Conservation (phyloP, 2,888 invertebrate genomes). For the Drosophila stalkeri region DNA sequence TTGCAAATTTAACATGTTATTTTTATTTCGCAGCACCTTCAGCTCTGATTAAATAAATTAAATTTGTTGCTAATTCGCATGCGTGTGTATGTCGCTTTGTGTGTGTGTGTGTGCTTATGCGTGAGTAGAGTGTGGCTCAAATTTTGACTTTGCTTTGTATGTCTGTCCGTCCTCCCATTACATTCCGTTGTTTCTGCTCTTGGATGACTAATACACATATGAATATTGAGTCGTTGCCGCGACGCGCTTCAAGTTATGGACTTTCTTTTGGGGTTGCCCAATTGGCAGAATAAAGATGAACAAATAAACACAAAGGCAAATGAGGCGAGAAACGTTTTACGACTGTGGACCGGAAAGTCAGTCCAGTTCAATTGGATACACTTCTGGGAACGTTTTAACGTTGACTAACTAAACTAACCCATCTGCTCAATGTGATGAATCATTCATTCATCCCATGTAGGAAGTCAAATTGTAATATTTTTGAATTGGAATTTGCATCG, state of each 20-base stretch:
- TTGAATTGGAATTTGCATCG: conserved; percentile 38
- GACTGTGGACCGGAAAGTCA: conserved; percentile 60
- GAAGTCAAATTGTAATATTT: conserved; percentile 28
- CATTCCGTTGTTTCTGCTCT: conserved; percentile 21
- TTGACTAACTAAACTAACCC: conserved; percentile 35
- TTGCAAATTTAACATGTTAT: conserved; percentile 31
- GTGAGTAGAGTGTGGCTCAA: conserved; percentile 27
- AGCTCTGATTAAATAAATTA: conserved; percentile 50
- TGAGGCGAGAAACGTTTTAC: conserved; percentile 24
- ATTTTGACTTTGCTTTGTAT: conserved; percentile 47
- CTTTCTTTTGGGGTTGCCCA: conserved; percentile 61
- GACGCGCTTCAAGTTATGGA: conserved; percentile 32
- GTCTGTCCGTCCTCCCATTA: conserved; percentile 20
- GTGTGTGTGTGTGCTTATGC: background rate
- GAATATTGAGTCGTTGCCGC: conserved; percentile 17
- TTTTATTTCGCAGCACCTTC: conserved; percentile 12
- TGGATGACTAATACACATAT: conserved; percentile 48
- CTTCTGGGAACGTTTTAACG: conserved; percentile 44
- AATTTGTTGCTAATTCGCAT: conserved; percentile 40
- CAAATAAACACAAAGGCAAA: conserved; percentile 15
- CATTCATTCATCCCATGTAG: conserved; percentile 41
- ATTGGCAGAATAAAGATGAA: conserved; percentile 37
- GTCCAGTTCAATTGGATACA: conserved; percentile 58
- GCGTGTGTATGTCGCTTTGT: conserved; percentile 22
- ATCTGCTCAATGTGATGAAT: conserved; percentile 29